Evolutionary conservation across 1,140 invertebrate genomes (phyloP), one percentile per base, ranked within the genome.

Genomic region (Lordiphosa clarofinis): DNA sequence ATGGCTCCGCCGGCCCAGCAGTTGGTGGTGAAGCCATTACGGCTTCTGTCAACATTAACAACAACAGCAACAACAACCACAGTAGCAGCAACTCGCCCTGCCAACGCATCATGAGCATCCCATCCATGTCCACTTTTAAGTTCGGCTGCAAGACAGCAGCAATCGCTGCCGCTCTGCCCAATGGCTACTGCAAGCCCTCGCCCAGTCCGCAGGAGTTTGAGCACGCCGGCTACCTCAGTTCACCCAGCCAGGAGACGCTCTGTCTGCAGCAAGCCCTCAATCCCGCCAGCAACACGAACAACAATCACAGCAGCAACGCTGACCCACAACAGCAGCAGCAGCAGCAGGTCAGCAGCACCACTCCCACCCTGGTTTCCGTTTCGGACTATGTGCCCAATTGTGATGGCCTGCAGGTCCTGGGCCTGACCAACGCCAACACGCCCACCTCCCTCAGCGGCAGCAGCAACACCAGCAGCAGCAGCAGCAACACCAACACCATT

Each of bases 81-180:
- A 53, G 6, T 56, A 43, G 24, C 61, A 61, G 1, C 62, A 63
- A 4, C 62, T 64, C 24, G 49, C 31, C 28, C 12, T 53, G 64
- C 33, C 72, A 69, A 24, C 40, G 70, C 12, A 60, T 84, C 12
- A 60, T 84, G 61, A 79, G 55, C 33, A 88, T 88, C 62, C 87
- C 87, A 62, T 86, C 87, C 44, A 88, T 88, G 75, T 76, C 84
- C 8, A 88, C 87, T 31, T 88, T 88, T 10, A 88, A 88, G 59
- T 87, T 86, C 60, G 73, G 82, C 49, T 63, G 74, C 21, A 88
- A 74, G 31, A 69, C 73, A 31, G 58, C 79, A 8, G 79, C 61
- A 5, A 63, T 84, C 53, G 78, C 64, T 31, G 60, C 66, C 47
- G 13, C 49, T 19, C 56, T 88, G 53, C 87, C 87, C 35, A 87